Base-by-base conservation (phyloP, 2,888 invertebrate genomes). In the Eristalis arbustorum region DNA sequence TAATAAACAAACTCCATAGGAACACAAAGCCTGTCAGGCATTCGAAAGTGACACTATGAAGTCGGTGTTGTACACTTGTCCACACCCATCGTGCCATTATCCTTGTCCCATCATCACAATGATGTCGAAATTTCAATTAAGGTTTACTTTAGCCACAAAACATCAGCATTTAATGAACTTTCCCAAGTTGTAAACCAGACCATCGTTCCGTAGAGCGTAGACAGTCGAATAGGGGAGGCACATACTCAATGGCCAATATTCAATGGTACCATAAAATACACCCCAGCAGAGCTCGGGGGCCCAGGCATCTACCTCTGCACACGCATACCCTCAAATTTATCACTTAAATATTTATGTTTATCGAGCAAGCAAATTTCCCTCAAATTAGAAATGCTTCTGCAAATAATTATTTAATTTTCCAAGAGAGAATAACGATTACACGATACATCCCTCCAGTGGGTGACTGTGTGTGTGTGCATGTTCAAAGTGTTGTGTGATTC, bases 291-390 rank as follows among this genome's bases (percentile, higher is more conserved):
- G 0, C 5, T 18, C 4, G n/a, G 2, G 42, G n/a, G 14, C n/a
- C n/a, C 5, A 42, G 22, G 14, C 18, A 0, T 14, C 18, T 49
- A 18, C 22, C 28, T 37, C 37, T 13, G 37, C 37, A 37, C 37
- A 11, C 8, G 1, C 25, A 11, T 5, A 37, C 59, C 37, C 23
- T 22, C 5, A 57, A 57, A 59, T 69, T 69, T 59, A 69, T 59
- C 37, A 59, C 57, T 69, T 59, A 69, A 69, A 69, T 59, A 69
- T 69, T 69, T 69, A 69, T 69, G 57, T 59, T 69, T 59, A 69
- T 59, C 74, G 13, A 75, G n/a, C 61, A 75, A 49, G 22, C 31
- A 75, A 61, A 31, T 61, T 61, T 14, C 18, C 2, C 49, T 40
- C 57, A 40, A 74, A 66, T 40, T 57, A 22, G 42, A 67, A 75